phyloP scores from a whole-genome alignment of 92 coral and sea anemone species.

The Paramuricea clavata region DNA sequence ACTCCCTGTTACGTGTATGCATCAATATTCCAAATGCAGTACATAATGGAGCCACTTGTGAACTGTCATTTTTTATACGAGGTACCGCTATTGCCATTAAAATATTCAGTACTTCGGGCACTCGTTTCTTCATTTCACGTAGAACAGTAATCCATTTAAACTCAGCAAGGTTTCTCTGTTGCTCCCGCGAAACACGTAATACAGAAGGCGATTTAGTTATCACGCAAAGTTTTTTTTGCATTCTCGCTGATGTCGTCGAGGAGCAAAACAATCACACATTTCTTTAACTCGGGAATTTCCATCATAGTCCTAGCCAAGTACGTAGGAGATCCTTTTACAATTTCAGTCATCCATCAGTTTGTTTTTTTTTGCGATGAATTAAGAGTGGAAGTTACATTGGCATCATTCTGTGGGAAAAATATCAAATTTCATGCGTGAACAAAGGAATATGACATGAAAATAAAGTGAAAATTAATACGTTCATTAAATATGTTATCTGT shows the following conservation, averaged over 20 bases:
- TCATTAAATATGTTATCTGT: too few species aligned
- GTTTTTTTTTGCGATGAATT: neutral
- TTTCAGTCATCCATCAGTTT: neutral
- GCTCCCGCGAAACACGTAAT: neutral
- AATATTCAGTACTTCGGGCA: neutral
- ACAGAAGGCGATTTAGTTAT: neutral
- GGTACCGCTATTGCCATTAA: neutral
- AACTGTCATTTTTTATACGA: neutral
- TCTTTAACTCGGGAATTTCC: neutral
- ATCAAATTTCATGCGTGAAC: too few species aligned
- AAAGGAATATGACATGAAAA: too few species aligned
- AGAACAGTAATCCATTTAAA: neutral
- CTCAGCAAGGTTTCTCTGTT: neutral
- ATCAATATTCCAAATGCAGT: conserved; percentile 15
- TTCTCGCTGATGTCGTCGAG: neutral
- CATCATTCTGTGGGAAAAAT: neutral
- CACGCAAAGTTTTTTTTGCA: conserved; percentile 8
- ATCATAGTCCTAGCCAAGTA: neutral
- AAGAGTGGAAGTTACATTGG: neutral
- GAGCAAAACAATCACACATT: neutral
- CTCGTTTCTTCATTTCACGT: neutral
- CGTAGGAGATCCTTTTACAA: neutral
- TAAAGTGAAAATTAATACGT: too few species aligned
- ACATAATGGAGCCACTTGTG: neutral
- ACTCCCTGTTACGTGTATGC: neutral